Percentiles rank a stretch among this genome's conserved stretches.
phyloP scores from a whole-genome alignment of 2,797 vertebrate genomes.

The Peromyscus eremicus region DNA sequence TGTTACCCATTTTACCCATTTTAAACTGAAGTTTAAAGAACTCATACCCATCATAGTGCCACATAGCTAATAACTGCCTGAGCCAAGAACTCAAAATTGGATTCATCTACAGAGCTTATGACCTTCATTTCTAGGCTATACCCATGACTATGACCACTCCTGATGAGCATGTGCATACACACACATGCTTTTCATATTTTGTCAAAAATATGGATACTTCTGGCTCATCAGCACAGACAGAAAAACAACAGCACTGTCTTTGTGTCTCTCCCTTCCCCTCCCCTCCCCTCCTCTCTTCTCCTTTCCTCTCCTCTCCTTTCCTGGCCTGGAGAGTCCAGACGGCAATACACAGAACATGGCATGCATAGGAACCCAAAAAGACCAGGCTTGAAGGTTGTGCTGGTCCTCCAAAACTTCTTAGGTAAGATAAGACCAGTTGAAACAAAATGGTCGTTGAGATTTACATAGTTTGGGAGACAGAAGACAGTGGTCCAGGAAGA shows the following conservation, averaged over 20 bases:
- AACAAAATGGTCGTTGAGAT: slow-evolving; percentile 36
- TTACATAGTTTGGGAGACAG: not conserved
- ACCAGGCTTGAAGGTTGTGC: not conserved
- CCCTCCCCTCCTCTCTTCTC: not conserved
- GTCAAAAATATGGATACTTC: not conserved
- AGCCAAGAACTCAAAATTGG: slow-evolving; percentile 16
- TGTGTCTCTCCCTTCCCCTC: not conserved
- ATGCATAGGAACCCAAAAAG: not conserved
- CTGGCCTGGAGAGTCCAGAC: not conserved
- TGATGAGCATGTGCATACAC: not conserved
- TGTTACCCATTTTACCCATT: not conserved
- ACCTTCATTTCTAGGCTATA: slow-evolving; percentile 25
- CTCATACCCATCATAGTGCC: not conserved
- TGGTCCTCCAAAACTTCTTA: slow-evolving; percentile 10
- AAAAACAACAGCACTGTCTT: not conserved
- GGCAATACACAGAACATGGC: not conserved
- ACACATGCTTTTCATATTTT: not conserved
- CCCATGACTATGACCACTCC: not conserved
- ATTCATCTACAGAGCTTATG: slow-evolving; percentile 1
- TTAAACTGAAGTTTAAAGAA: slow-evolving; percentile 59
- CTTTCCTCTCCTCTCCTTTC: too few relatives aligned
- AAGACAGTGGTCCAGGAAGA: not conserved
- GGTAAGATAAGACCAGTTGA: not conserved
- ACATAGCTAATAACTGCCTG: not conserved
- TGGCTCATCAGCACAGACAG: not conserved